Conservation (phyloP, 2,888 invertebrate genomes). For the Dichetophora obliterata region DNA sequence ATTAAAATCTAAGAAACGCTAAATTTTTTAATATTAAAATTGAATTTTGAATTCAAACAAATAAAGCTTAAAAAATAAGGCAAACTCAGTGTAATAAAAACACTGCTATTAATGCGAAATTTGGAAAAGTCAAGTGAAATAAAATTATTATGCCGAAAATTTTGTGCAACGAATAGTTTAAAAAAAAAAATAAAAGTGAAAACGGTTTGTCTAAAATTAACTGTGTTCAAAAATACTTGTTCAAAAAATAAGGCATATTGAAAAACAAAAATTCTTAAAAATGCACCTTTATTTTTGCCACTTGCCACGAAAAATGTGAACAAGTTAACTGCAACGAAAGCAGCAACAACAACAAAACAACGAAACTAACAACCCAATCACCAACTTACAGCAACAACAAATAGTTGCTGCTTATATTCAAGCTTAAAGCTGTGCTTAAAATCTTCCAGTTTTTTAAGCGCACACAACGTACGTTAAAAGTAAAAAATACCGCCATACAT, state of each 20-base stretch:
- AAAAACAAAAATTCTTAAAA: too few species aligned
- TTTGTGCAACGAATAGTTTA: too few species aligned
- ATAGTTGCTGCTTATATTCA: conserved; percentile 18
- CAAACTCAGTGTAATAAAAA: not conserved
- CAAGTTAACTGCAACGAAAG: conserved; percentile 1
- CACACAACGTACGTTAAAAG: conserved; percentile 23
- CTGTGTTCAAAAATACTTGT: not conserved
- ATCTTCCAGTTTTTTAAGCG: not conserved
- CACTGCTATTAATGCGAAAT: not conserved
- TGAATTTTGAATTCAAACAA: not conserved
- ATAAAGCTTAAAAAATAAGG: conserved; percentile 19
- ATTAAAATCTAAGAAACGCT: not conserved
- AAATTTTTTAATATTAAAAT: not conserved
- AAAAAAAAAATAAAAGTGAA: too few species aligned
- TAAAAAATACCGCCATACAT: conserved; percentile 31
- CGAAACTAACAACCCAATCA: conserved; percentile 1
- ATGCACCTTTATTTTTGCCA: conserved; percentile 16
- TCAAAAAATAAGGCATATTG: too few species aligned
- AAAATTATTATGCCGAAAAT: not conserved
- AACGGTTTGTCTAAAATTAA: not conserved
- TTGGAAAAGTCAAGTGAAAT: not conserved
- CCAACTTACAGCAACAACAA: not conserved
- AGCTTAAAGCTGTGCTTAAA: conserved; percentile 37
- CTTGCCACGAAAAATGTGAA: not conserved
- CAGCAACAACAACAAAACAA: conserved; percentile 25